These are phyloP conservation scores for Struthio camelus DNA, from an alignment of 2,113 vertebrate species.

Conservation along the genomic window DNA sequence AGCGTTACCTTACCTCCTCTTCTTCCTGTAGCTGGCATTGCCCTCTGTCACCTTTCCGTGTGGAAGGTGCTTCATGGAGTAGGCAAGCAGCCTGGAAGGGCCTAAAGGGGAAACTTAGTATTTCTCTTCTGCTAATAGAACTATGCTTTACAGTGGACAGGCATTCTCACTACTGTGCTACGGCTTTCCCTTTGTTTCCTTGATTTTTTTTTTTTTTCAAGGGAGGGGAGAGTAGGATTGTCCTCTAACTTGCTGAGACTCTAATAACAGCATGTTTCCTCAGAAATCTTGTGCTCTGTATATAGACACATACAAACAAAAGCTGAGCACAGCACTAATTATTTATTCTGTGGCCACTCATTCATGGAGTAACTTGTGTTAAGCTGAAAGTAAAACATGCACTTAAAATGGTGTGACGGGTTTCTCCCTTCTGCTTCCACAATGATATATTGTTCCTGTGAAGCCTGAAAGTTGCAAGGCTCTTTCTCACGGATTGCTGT, in stretches of 20 bases:
- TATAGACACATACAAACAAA: not conserved
- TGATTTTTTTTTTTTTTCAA: not conserved
- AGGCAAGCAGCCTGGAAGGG: not conserved
- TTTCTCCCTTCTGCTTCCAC: not conserved
- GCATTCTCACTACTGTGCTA: not conserved
- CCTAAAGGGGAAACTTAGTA: not conserved
- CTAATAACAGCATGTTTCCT: not conserved
- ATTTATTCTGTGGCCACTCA: not conserved
- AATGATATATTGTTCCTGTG: fast-evolving
- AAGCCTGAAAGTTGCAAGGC: not conserved
- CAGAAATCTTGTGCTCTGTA: not conserved
- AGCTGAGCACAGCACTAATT: not conserved
- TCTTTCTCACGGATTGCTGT: not conserved
- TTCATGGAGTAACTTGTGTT: not conserved
- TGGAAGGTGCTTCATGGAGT: not conserved
- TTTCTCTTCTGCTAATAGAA: not conserved
- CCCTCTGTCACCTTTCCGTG: not conserved
- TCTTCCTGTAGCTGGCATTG: not conserved
- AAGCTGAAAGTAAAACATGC: not conserved
- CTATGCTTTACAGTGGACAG: not conserved
- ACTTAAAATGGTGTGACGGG: fast-evolving
- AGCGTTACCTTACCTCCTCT: not conserved
- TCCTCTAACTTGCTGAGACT: not conserved
- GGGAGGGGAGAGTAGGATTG: not conserved
- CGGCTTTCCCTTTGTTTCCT: not conserved